Conservation (phyloP, 2,888 invertebrate species). For the Phytoseiulus persimilis region DNA sequence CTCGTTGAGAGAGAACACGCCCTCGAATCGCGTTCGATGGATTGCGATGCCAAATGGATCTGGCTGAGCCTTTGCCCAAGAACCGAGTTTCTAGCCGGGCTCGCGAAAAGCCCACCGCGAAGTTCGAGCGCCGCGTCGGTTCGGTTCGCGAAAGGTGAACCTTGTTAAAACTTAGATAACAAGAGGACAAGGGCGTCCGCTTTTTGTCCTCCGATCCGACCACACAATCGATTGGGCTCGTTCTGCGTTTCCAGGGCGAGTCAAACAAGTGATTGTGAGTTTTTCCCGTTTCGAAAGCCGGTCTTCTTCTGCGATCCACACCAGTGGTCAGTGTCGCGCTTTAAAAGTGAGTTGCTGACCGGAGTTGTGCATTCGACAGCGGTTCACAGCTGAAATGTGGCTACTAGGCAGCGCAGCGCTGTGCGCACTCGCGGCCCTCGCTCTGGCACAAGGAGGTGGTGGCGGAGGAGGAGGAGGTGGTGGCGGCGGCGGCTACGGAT, state of each 20-base stretch:
- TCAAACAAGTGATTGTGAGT: not conserved
- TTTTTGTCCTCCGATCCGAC: not conserved
- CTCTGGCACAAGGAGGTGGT: slow-evolving; percentile 18
- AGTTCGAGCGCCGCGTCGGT: not conserved
- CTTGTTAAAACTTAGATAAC: not conserved
- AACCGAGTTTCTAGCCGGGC: too few species aligned
- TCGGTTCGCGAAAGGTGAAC: not conserved
- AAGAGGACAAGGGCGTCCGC: not conserved
- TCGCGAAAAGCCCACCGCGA: not conserved
- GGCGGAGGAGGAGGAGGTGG: slow-evolving; percentile 33
- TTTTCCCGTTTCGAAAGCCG: not conserved
- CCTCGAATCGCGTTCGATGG: too few species aligned
- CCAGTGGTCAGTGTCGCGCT: not conserved
- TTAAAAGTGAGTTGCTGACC: not conserved
- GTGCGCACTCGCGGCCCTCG: not conserved
- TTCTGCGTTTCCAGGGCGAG: not conserved
- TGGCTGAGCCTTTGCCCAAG: too few species aligned
- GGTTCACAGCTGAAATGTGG: not conserved
- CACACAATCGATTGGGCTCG: not conserved
- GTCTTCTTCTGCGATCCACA: not conserved
- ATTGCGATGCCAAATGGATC: too few species aligned
- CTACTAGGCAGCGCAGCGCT: not conserved
- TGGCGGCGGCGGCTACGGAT: slow-evolving; percentile 38
- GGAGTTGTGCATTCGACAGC: not conserved
- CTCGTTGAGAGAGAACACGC: too few species aligned